Evolutionary conservation across 2,888 invertebrate genomes (phyloP), one percentile per base, ranked within the genome.

Genomic region (Himalopsyche anomala): DNA sequence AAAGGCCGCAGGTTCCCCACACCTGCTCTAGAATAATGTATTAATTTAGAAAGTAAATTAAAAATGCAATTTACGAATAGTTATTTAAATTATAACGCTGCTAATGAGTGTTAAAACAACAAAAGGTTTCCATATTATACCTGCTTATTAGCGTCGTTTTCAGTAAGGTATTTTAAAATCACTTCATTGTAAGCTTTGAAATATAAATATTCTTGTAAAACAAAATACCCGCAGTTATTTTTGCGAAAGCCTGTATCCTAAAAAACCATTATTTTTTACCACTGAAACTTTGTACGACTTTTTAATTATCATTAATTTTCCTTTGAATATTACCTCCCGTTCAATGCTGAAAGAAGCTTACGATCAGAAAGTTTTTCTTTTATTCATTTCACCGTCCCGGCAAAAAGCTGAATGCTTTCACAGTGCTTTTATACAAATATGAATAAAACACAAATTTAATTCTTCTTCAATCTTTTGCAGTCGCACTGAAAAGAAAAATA

Each of bases 291-390:
- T 62, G 62, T 62, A 84, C 86, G 83, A 80, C 86, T 86, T 80
- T 81, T 86, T 86, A 86, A 86, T 86, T 86, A 86, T 86, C 86
- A 84, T 86, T 86, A 84, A 86, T 84, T 86, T 81, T 84, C 86
- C 84, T 86, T 86, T 86, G 86, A 86, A 86, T 86, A 86, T 84
- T 84, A 86, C 81, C 86, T 80, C 38, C 83, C 85, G 62, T 69
- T 36, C 56, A 80, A 38, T 80, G 74, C 42, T 62, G 62, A 62
- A 62, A 62, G 62, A 62, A 38, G 62, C 85, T 56, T 81, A n/a
- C 81, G 69, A 81, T 81, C 85, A 56, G 62, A 85, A 81, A 62
- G 56, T 85, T 85, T 81, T 81, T 81, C 81, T 51, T 38, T 62
- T 62, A 62, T 62, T 62, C 56, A 40, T 38, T 38, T 9, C 40